phyloP scores from a whole-genome alignment of 2,113 vertebrate species.

The Equus przewalskii region DNA sequence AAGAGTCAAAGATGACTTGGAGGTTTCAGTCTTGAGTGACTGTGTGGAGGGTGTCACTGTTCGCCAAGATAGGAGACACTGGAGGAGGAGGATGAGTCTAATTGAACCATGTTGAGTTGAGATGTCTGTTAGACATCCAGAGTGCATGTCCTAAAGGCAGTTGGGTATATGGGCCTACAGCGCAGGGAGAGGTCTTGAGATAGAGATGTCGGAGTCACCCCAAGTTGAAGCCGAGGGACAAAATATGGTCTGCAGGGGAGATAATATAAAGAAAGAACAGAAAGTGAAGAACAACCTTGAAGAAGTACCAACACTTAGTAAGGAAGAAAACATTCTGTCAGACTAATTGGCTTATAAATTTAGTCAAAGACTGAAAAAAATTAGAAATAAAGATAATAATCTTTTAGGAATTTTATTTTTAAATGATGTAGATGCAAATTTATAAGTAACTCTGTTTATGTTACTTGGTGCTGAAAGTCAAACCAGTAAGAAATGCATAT shows the following conservation, averaged over 20 bases:
- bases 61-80: background rate
- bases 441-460: background rate
- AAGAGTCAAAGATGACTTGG: background rate
- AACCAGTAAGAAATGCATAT: background rate
- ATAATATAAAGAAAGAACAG: background rate
- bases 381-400: background rate
- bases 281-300: background rate
- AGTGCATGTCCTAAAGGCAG: background rate
- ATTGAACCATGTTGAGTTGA: background rate
- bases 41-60: background rate
- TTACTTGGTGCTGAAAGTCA: background rate
- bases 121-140: background rate
- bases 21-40: background rate
- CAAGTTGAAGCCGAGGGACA: background rate
- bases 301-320: background rate
- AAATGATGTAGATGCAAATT: background rate
- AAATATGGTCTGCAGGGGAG: background rate
- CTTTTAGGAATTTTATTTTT: constrained; percentile 13
- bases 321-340: background rate
- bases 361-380: background rate
- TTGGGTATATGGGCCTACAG: background rate
- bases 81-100: background rate
- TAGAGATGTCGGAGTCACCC: background rate
- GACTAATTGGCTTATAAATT: background rate
- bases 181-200: background rate